Evolutionary conservation across 2,113 vertebrate genomes (phyloP), one percentile per base, ranked within the genome.

Genomic region (Thinocorus orbignyianus): DNA sequence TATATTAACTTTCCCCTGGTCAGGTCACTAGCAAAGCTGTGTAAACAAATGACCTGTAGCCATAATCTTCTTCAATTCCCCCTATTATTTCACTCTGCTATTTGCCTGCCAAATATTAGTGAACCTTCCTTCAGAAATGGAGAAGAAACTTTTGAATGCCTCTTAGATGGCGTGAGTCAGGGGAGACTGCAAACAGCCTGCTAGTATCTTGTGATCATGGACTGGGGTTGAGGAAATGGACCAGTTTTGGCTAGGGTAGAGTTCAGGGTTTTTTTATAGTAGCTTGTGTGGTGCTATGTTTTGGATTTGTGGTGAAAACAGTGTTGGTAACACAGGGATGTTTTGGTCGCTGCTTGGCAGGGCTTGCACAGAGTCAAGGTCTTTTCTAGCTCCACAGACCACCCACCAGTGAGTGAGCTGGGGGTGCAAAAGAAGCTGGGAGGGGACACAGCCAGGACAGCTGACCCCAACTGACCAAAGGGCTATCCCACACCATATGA

Each of bases 1-100:
- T 83, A 8, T 86, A 66, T 93, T 88, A 94, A 94, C 76, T 96
- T 95, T 84, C 76, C 86, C 65, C 81, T 37, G 6, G 72, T 69
- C 30, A 15, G 82, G 82, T 96, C 93, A 74, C 76, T 31, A 73
- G 82, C 82, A 94, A 96, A 96, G 95, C 95, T 95, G 95, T 91
- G 77, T 94, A 96, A 97, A 96, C 92, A 96, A 95, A 96, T 95
- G 90, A 95, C 92, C 90, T 94, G 88, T 81, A 96, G 49, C 90
- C 72, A 72, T 86, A 88, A 94, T 88, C 88, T 93, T 94, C 93
- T 78, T 93, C 79, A 71, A 64, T 94, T 95, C 57, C 92, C 88
- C 57, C 77, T 91, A 78, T 86, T 84, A 95, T 96, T 93, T 94
- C 93, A 84, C 57, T 78, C 86, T 76, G 55, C 76, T 79, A 2